These are phyloP conservation scores for Encarsia formosa DNA, from an alignment of 2,888 invertebrate species.

Conservation along the genomic window DNA sequence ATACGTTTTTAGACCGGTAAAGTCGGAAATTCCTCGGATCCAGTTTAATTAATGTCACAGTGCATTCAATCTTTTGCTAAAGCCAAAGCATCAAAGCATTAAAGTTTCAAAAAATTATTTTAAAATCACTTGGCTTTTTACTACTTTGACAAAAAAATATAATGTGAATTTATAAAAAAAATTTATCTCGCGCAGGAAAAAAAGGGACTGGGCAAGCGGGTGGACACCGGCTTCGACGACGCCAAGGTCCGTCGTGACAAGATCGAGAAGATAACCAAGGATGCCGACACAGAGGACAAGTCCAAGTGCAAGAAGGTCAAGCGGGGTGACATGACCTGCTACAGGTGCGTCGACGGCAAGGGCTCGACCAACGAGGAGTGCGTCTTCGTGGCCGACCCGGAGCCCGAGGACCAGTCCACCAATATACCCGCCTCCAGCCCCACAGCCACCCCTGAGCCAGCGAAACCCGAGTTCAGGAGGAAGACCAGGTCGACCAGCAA, in stretches of 20 bases:
- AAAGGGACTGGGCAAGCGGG: not conserved
- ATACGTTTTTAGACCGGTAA: no score
- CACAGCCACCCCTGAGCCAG: not conserved
- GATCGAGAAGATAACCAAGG: constrained; percentile 67
- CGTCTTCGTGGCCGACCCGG: constrained; percentile 69
- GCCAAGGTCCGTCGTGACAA: constrained; percentile 56
- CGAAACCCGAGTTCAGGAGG: constrained; percentile 13
- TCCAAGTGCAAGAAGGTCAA: constrained; percentile 68
- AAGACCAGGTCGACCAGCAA: constrained; percentile 24
- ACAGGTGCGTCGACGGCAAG: constrained; percentile 65
- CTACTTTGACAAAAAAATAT: no score
- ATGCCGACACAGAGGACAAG: constrained; percentile 69
- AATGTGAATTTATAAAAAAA: no score
- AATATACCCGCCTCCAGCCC: not conserved
- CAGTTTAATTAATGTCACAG: no score
- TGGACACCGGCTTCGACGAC: constrained; percentile 34
- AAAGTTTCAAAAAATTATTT: no score
- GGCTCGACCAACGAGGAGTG: constrained; percentile 75
- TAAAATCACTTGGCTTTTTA: no score
- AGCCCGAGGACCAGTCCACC: constrained; percentile 34
- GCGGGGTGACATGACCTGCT: constrained; percentile 74
- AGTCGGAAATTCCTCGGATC: no score
- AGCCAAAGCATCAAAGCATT: no score
- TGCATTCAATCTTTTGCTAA: no score
- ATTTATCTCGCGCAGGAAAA: constrained; percentile 8